Evolutionary conservation across 2,888 invertebrate genomes (phyloP).

Genomic region (Latrodectus elegans): DNA sequence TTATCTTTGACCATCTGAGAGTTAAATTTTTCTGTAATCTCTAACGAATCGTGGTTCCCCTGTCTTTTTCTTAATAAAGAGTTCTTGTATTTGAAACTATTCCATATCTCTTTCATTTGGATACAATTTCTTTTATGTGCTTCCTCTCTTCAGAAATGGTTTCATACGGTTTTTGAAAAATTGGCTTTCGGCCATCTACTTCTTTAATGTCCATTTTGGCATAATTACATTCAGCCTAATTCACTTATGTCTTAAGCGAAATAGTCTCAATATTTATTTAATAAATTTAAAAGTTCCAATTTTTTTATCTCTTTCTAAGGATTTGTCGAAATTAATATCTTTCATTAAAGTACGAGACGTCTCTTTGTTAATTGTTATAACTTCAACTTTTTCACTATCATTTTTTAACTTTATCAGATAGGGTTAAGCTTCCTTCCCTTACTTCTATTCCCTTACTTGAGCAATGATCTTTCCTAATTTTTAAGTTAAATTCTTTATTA

Average conservation of each 20-base stretch:
- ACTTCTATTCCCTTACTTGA: too few species aligned
- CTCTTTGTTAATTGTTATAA: background rate
- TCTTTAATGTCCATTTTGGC: background rate
- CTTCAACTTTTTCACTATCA: background rate
- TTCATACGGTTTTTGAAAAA: background rate
- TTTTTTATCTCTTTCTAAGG: background rate
- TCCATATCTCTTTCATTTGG: background rate
- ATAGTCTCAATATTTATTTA: background rate
- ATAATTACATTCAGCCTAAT: background rate
- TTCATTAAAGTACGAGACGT: background rate
- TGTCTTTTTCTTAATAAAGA: background rate
- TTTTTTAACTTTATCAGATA: too few species aligned
- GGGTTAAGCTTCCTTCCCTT: too few species aligned
- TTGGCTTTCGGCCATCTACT: background rate
- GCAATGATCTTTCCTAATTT: too few species aligned
- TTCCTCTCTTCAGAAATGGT: background rate
- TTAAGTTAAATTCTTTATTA: too few species aligned
- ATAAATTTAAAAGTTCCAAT: background rate
- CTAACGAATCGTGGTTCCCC: background rate
- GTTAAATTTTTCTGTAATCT: background rate
- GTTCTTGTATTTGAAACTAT: background rate
- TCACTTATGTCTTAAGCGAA: background rate
- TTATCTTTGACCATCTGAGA: too few species aligned
- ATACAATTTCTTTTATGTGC: background rate
- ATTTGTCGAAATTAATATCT: background rate